Evolutionary conservation across 2,113 vertebrate species (phyloP), one percentile per base, ranked within the genome.

Genomic region (Cyprinodon tularosa): DNA sequence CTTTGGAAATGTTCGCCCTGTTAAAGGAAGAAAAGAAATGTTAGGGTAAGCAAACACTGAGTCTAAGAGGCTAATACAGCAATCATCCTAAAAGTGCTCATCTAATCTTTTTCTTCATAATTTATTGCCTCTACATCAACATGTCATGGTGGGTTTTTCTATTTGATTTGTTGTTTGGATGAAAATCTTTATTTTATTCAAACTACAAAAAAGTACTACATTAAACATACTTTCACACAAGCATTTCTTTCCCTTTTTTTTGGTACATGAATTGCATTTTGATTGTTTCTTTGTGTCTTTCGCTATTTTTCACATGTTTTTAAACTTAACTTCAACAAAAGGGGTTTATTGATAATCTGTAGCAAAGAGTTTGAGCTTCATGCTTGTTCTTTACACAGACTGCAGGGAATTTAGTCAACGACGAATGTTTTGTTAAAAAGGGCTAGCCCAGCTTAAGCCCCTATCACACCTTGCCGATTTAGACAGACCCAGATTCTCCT

Each of bases 1-100:
- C 96, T 99, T 99, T 76, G 98, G 98, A 93, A 99, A 99, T 13
- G 98, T 99, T 89, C 98, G 96, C 91, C 96, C 98, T 99, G 95
- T 91, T 79, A 81, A 7, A 70, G 53, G 60, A 77, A 60, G 53
- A 84, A 76, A 77, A 84, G 17, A 79, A 65, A 22, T 65, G 71
- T 90, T 74, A 84, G 47, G 66, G 36, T 39, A 37, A 61, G 53
- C 64, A n/a, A 44, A n/a, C 17, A 3, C 12, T 20, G 4, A 69
- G 53, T 1, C 20, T 68, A 20, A 6, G 66, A 60, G 69, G 2
- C 10, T 76, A 63, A 85, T 79, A 75, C 37, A 13, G 53, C n/a
- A 47, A 38, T 65, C 39, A 6, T 9, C 3, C 47, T 39, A 7
- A 40, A 11, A 63, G 59, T 64, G 48, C 11, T 36, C 29, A 29